Percentiles rank a stretch among this genome's conserved stretches.
These are phyloP conservation scores for Tupaia chinensis DNA, from an alignment of 2,113 vertebrate species.

Conservation along the genomic window DNA sequence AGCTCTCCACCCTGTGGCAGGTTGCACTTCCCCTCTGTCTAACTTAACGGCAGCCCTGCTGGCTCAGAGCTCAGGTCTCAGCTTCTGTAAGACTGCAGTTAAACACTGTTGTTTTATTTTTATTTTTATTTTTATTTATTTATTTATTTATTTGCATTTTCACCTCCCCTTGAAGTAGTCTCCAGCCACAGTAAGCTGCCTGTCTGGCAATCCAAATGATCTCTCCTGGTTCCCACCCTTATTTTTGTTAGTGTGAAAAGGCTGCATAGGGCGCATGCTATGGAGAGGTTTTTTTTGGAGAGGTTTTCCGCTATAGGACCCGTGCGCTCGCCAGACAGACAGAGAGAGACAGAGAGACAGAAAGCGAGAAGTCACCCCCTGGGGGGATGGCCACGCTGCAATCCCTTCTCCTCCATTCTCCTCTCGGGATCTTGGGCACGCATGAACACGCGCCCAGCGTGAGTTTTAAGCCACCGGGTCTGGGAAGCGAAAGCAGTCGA, in stretches of 20 bases:
- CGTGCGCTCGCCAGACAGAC: no score
- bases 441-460: no score
- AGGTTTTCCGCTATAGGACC: no score
- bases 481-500: no score
- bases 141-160: not conserved
- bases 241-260: conserved; percentile 28
- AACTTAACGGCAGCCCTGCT: not conserved
- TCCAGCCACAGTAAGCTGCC: not conserved
- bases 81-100: not conserved
- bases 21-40: not conserved
- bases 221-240: not conserved
- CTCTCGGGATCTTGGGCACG: no score
- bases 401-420: no score
- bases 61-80: not conserved
- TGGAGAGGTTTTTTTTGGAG: not conserved
- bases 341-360: no score
- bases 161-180: not conserved
- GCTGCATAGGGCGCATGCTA: not conserved
- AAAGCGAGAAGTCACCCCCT: no score
- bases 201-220: not conserved
- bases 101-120: not conserved
- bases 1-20: not conserved
- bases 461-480: no score
- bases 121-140: no score
- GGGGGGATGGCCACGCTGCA: no score